Evolutionary conservation across 2,797 vertebrate species (phyloP).

Genomic region (Phalloptychus januarius): DNA sequence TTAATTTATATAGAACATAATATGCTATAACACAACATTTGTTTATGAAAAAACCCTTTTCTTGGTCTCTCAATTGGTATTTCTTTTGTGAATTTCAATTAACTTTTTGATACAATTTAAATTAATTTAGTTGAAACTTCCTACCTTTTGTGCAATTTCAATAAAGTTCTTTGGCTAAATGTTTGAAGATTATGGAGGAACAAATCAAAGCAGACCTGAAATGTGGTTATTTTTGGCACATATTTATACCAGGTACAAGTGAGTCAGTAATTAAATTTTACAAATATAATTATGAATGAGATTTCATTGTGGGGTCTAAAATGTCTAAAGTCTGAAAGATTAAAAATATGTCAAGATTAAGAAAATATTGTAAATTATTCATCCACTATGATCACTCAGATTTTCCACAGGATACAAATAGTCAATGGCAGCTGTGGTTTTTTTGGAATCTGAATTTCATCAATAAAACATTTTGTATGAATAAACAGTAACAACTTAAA

Average conservation of each 20-base stretch:
- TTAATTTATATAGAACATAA: neutral
- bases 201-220: neutral
- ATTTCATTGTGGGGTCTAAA: neutral
- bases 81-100: neutral
- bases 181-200: neutral
- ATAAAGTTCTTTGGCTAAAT: neutral
- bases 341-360: neutral
- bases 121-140: neutral
- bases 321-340: neutral
- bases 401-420: neutral
- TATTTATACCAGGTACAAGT: neutral
- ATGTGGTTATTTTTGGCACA: neutral
- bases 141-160: neutral
- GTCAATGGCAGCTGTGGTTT: slow-evolving; percentile 21
- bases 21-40: neutral
- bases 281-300: neutral
- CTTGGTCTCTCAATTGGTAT: neutral
- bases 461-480: slow-evolving; percentile 33
- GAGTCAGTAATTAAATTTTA: neutral
- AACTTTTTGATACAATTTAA: neutral
- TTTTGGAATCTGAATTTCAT: slow-evolving; percentile 25
- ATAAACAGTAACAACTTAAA: slow-evolving; percentile 28
- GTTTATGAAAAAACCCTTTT: neutral
- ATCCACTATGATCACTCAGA: slow-evolving; percentile 4
- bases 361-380: neutral